phyloP scores from a whole-genome alignment of 2,113 vertebrate species.

The Coturnix japonica region DNA sequence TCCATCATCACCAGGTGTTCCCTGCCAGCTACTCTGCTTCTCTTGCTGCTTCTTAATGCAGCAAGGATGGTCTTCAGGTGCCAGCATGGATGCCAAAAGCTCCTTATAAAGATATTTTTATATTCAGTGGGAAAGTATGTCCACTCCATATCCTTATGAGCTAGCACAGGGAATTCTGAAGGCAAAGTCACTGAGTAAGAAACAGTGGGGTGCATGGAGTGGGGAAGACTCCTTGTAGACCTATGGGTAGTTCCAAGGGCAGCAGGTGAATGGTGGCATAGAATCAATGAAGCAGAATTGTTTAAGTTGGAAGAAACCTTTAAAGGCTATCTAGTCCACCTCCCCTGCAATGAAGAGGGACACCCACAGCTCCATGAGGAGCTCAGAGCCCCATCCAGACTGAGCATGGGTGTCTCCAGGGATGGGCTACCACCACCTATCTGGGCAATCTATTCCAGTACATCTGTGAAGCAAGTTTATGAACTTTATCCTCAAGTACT shows the following conservation, averaged over 20 bases:
- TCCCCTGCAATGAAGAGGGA: no score
- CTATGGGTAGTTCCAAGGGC: not conserved
- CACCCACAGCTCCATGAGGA: no score
- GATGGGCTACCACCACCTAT: no score
- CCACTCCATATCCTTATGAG: not conserved
- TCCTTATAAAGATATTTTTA: not conserved
- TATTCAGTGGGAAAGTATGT: not conserved
- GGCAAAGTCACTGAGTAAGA: not conserved
- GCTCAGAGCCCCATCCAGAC: no score
- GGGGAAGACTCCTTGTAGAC: not conserved
- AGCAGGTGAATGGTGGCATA: not conserved
- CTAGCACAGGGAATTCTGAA: not conserved
- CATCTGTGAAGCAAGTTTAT: not conserved
- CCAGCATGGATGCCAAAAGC: accelerated
- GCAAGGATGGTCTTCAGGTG: accelerated
- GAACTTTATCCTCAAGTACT: not conserved
- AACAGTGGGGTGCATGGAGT: accelerated
- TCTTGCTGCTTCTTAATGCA: not conserved
- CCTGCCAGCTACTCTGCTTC: not conserved
- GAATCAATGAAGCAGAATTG: no score
- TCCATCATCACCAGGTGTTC: not conserved
- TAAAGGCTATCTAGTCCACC: no score
- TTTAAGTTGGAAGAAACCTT: no score
- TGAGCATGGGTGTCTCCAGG: no score
- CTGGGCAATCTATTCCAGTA: no score